These are phyloP conservation scores for Ochropleura leucogaster DNA, from an alignment of 2,888 invertebrate species.

Conservation along the genomic window DNA sequence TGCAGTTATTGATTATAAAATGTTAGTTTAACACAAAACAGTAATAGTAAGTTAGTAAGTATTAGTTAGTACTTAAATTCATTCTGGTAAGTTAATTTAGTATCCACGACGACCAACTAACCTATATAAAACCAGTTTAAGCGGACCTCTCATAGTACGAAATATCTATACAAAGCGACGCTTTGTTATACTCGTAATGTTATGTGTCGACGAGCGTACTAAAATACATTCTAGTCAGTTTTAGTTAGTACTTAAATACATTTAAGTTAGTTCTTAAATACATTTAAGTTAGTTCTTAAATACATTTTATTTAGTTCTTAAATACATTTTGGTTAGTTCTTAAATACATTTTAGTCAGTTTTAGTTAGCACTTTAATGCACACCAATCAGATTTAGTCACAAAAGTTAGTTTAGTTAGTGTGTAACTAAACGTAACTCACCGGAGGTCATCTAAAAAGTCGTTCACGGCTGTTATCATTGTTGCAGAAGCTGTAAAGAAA, in stretches of 20 bases:
- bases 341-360: neutral
- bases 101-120: no score
- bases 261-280: no score
- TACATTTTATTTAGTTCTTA: no score
- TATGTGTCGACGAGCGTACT: no score
- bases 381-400: conserved; percentile 30
- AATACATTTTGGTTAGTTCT: neutral
- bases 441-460: conserved; percentile 86
- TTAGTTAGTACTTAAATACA: no score
- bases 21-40: neutral
- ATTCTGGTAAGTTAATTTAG: neutral
- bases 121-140: no score
- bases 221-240: no score
- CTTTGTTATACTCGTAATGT: no score
- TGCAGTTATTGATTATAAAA: neutral
- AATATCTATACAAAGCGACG: no score
- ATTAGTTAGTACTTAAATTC: neutral
- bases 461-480: conserved; percentile 83
- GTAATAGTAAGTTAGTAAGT: no score
- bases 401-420: conserved; percentile 45
- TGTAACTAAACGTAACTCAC: conserved; percentile 74
- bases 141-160: no score
- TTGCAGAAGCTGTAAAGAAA: conserved; percentile 56
- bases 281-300: no score
- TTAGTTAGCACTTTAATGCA: neutral